Evolutionary conservation across 2,888 invertebrate species (phyloP).

Genomic region (Polia nebulosa): DNA sequence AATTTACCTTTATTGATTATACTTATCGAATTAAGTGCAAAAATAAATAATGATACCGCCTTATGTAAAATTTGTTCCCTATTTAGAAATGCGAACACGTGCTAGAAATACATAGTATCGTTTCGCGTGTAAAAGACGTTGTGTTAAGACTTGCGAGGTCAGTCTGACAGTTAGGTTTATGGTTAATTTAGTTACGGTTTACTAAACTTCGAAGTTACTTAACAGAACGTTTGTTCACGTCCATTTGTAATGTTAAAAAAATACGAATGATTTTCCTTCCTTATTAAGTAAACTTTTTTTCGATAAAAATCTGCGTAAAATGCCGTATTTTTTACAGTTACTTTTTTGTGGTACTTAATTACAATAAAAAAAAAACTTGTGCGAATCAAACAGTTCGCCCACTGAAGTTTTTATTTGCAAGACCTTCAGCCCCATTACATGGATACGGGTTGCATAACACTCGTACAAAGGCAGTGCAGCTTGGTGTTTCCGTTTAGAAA

Average conservation of each 20-base stretch:
- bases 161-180: slow-evolving; percentile 46
- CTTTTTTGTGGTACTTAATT: slow-evolving; percentile 22
- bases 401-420: slow-evolving; percentile 76
- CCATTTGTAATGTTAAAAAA: slow-evolving; percentile 46
- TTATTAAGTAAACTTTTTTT: slow-evolving; percentile 33
- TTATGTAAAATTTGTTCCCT: slow-evolving; percentile 34
- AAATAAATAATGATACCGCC: slow-evolving; percentile 44
- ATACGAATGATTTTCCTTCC: slow-evolving; percentile 37
- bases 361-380: slow-evolving; percentile 23
- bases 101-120: slow-evolving; percentile 41
- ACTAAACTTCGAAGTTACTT: slow-evolving; percentile 38
- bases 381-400: slow-evolving; percentile 69
- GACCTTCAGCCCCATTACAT: slow-evolving; percentile 83
- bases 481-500: slow-evolving; percentile 86
- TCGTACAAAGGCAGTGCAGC: slow-evolving; percentile 77
- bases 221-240: slow-evolving; percentile 46
- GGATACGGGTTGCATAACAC: slow-evolving; percentile 83
- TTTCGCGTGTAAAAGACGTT: slow-evolving; percentile 37
- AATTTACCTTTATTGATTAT: slow-evolving; percentile 56
- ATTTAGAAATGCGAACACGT: slow-evolving; percentile 35
- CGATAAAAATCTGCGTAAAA: slow-evolving; percentile 20
- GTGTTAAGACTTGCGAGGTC: slow-evolving; percentile 52
- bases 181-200: slow-evolving; percentile 51
- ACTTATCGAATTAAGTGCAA: slow-evolving; percentile 44
- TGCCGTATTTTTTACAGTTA: slow-evolving; percentile 27